These are phyloP conservation scores for Elaphurus davidianus DNA, from an alignment of 2,113 vertebrate genomes.

Conservation along the genomic window DNA sequence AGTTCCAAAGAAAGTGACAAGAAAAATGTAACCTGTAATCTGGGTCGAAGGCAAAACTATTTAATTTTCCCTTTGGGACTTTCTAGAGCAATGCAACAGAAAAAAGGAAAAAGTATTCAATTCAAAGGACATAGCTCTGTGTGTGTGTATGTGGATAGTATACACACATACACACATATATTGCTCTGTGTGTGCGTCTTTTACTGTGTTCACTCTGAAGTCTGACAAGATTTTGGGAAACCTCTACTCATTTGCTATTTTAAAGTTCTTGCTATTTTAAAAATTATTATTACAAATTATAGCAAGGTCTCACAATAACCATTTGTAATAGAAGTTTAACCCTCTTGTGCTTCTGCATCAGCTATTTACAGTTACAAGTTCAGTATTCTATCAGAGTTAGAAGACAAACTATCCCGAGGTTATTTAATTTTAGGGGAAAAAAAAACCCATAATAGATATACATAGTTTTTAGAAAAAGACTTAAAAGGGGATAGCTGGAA, in stretches of 20 bases:
- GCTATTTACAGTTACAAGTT: background rate
- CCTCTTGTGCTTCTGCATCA: background rate
- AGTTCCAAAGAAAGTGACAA: background rate
- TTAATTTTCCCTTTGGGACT: conserved; percentile 22
- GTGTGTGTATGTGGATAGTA: background rate
- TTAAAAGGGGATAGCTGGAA: background rate
- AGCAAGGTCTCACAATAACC: background rate
- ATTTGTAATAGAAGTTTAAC: background rate
- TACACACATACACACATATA: background rate
- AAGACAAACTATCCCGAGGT: background rate
- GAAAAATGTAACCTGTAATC: conserved; percentile 31
- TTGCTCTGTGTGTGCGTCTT: background rate
- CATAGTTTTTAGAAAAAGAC: background rate
- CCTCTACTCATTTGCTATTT: background rate
- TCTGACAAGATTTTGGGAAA: background rate
- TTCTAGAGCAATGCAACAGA: conserved; percentile 38
- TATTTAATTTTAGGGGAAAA: background rate
- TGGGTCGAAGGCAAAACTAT: conserved; percentile 29
- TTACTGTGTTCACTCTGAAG: background rate
- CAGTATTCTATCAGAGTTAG: background rate
- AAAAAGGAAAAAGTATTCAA: conserved; percentile 25
- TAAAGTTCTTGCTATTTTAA: background rate
- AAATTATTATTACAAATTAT: background rate
- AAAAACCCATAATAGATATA: background rate
- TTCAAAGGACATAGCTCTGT: background rate